A percentile compares a stretch with the other conserved stretches of the same genome.
Evolutionary conservation across 2,113 vertebrate species (phyloP).

Genomic region (Boulengeromyrus knoepffleri): DNA sequence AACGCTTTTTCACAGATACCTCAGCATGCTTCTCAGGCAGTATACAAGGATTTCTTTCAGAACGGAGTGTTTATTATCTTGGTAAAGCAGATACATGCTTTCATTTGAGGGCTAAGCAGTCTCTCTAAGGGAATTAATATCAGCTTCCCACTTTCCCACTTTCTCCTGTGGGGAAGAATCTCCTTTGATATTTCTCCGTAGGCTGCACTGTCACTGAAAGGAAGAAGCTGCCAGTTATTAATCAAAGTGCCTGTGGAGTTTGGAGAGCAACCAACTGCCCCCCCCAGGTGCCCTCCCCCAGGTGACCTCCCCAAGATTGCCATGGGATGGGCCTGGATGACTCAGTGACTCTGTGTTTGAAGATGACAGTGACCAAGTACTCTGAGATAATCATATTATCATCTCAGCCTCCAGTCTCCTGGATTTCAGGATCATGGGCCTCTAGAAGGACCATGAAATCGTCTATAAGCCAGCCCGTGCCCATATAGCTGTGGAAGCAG

Average conservation of each 20-base stretch:
- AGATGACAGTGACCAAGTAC: constrained; percentile 9
- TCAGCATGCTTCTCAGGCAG: neutral
- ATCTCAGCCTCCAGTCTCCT: neutral
- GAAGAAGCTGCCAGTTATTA: neutral
- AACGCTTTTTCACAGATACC: neutral
- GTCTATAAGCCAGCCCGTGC: neutral
- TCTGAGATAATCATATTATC: constrained; percentile 2
- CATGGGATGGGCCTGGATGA: neutral
- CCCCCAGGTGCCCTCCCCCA: neutral
- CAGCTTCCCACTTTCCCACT: neutral
- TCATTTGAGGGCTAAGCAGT: neutral
- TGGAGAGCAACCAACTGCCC: constrained; percentile 1
- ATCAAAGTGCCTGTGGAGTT: constrained; percentile 1
- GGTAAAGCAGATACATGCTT: neutral
- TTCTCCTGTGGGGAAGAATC: neutral
- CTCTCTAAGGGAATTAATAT: constrained; percentile 9
- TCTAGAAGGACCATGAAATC: neutral
- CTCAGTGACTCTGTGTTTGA: constrained; percentile 2
- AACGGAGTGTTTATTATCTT: neutral
- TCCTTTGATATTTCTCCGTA: neutral
- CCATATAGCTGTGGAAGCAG: neutral
- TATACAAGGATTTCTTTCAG: neutral
- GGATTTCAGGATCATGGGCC: constrained; percentile 8
- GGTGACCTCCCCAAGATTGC: neutral
- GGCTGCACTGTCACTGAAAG: neutral